Conservation (phyloP, 2,797 vertebrate genomes). For the Melanotaenia maccullochi region DNA sequence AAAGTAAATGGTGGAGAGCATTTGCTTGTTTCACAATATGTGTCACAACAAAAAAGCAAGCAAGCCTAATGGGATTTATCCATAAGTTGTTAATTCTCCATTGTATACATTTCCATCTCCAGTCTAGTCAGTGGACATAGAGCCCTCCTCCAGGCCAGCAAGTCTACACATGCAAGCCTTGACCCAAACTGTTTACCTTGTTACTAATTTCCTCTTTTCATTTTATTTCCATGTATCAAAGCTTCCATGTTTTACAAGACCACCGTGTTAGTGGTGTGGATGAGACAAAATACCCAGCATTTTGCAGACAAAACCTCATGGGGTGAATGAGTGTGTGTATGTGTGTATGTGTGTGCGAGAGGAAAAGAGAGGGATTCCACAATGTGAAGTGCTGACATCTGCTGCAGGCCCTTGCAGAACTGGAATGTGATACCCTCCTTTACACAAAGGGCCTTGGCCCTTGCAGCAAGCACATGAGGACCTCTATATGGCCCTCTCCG, state of each 20-base stretch:
- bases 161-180: slow-evolving; percentile 56
- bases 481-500: slow-evolving; percentile 67
- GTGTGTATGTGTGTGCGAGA: slow-evolving; percentile 26
- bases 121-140: slow-evolving; percentile 25
- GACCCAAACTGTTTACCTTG: slow-evolving; percentile 70
- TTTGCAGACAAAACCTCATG: slow-evolving; percentile 76
- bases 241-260: slow-evolving; percentile 69
- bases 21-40: slow-evolving; percentile 61
- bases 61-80: slow-evolving; percentile 61
- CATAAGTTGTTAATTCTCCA: slow-evolving; percentile 46
- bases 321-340: slow-evolving; percentile 41
- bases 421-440: slow-evolving; percentile 86
- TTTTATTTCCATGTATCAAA: slow-evolving; percentile 78
- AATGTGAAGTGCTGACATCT: slow-evolving; percentile 86
- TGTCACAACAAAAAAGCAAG: slow-evolving; percentile 40
- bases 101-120: slow-evolving; percentile 69
- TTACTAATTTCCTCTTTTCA: slow-evolving; percentile 82
- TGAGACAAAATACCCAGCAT: slow-evolving; percentile 79
- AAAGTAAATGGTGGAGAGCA: slow-evolving; percentile 28
- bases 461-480: slow-evolving; percentile 69
- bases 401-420: slow-evolving; percentile 80
- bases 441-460: slow-evolving; percentile 79
- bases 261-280: slow-evolving; percentile 79
- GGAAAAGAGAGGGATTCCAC: slow-evolving; percentile 75
- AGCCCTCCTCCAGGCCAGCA: slow-evolving; percentile 49